phyloP scores from a whole-genome alignment of 2,797 vertebrate genomes.

The Cirrhinus molitorella region DNA sequence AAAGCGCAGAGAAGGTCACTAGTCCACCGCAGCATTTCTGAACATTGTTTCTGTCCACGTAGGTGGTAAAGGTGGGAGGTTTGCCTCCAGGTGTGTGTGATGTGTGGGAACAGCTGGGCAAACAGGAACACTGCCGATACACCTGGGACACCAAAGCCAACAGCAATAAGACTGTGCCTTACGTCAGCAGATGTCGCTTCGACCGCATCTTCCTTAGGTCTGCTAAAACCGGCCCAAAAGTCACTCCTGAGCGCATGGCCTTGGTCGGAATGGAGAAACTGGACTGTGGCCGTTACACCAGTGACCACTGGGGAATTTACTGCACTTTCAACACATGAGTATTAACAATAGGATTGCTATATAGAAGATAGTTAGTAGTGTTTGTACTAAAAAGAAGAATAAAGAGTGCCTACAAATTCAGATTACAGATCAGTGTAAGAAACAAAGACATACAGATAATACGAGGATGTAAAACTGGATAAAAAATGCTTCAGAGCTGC shows the following conservation, averaged over 20 bases:
- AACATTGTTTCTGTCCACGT: conserved; percentile 7
- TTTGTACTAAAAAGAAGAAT: background rate
- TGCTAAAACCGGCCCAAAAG: conserved; percentile 66
- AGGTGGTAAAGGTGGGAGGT: conserved; percentile 87
- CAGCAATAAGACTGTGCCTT: conserved; percentile 81
- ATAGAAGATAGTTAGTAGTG: background rate
- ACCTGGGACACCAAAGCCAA: conserved; percentile 95
- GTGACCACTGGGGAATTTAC: conserved; percentile 97
- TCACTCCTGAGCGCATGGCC: conserved; percentile 86
- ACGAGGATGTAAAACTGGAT: background rate
- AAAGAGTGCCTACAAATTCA: background rate
- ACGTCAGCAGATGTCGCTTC: conserved; percentile 86
- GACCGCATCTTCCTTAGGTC: conserved; percentile 88
- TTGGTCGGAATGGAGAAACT: conserved; percentile 92
- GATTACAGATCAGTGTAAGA: background rate
- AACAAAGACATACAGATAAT: background rate
- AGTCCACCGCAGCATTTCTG: background rate
- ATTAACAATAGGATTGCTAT: background rate
- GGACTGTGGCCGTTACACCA: conserved; percentile 90
- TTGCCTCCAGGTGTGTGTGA: conserved; percentile 84
- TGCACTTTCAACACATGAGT: conserved; percentile 79
- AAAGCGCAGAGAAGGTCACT: background rate
- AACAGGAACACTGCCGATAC: conserved; percentile 89
- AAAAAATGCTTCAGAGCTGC: background rate
- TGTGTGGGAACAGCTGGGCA: conserved; percentile 90